Conservation (phyloP, 1,140 invertebrate species). For the Medauroidea extradentata region DNA sequence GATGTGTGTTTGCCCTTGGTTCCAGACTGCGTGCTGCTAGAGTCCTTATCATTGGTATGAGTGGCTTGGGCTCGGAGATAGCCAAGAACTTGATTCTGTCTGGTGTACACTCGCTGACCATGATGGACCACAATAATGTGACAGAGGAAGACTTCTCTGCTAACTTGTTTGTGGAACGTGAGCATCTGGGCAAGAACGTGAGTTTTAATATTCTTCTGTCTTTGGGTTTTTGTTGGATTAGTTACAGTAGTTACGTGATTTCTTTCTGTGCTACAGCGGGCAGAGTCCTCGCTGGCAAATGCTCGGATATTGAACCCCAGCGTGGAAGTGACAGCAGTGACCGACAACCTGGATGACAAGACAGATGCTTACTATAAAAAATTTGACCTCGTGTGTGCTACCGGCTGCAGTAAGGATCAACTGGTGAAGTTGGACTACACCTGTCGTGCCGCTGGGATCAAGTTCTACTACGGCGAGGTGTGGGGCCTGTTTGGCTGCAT, state of each 20-base stretch:
- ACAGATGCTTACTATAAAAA: conserved; percentile 69
- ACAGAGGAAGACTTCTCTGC: conserved; percentile 68
- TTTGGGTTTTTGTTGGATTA: no score
- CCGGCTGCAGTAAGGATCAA: conserved; percentile 63
- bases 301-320: conserved; percentile 87
- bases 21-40: conserved; percentile 76
- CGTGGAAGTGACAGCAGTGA: conserved; percentile 77
- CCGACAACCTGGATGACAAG: conserved; percentile 52
- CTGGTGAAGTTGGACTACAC: conserved; percentile 72
- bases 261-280: conserved; percentile 71
- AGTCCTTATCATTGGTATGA: conserved; percentile 83
- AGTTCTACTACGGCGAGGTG: conserved; percentile 87
- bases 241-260: no score
- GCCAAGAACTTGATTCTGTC: conserved; percentile 95
- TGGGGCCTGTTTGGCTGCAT: conserved; percentile 92
- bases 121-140: conserved; percentile 76
- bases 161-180: conserved; percentile 71
- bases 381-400: conserved; percentile 84
- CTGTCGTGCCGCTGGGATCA: conserved; percentile 72
- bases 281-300: conserved; percentile 69
- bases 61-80: conserved; percentile 90
- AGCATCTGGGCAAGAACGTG: conserved; percentile 67
- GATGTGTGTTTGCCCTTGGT: conserved; percentile 29
- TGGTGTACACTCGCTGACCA: conserved; percentile 85
- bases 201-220: no score